Conservation (phyloP, 2,888 invertebrate genomes). For the Alentia gelatinosa region DNA sequence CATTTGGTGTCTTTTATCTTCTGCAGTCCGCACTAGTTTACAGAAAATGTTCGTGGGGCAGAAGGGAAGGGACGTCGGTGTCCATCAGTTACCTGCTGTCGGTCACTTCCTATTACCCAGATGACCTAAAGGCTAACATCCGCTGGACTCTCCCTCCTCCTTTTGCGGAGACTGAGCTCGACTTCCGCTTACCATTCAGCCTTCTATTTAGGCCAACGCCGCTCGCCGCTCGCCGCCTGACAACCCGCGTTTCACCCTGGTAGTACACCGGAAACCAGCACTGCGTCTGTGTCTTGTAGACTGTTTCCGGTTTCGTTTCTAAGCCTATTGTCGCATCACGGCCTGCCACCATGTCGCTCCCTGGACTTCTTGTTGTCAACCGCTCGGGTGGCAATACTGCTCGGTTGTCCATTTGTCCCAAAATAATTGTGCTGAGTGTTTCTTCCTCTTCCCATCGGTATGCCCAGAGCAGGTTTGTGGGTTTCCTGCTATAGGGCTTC, state of each 20-base stretch:
- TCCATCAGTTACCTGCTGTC: not conserved
- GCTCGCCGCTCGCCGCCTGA: not conserved
- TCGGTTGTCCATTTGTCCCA: not conserved
- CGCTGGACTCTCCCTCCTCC: not conserved
- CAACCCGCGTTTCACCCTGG: not conserved
- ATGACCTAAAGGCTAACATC: constrained; percentile 24
- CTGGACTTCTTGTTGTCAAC: no score
- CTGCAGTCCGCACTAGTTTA: no score
- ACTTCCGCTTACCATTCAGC: not conserved
- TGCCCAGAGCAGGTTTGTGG: no score
- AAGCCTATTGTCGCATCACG: not conserved
- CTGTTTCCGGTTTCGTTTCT: constrained; percentile 4
- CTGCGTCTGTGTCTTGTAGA: not conserved
- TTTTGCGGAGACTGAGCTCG: not conserved
- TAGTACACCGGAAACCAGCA: not conserved
- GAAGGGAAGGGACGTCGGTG: no score
- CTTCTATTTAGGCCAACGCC: not conserved
- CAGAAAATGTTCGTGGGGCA: no score
- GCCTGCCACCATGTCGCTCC: no score
- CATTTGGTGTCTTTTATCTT: no score
- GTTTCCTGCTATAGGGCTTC: no score
- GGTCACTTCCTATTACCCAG: constrained; percentile 34
- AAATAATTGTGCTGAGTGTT: no score
- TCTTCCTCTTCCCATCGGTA: no score
- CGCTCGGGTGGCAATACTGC: no score